A percentile compares a stretch with the other conserved stretches of the same genome.
Conservation (phyloP, 2,888 invertebrate species). For the Eilema depressum region DNA sequence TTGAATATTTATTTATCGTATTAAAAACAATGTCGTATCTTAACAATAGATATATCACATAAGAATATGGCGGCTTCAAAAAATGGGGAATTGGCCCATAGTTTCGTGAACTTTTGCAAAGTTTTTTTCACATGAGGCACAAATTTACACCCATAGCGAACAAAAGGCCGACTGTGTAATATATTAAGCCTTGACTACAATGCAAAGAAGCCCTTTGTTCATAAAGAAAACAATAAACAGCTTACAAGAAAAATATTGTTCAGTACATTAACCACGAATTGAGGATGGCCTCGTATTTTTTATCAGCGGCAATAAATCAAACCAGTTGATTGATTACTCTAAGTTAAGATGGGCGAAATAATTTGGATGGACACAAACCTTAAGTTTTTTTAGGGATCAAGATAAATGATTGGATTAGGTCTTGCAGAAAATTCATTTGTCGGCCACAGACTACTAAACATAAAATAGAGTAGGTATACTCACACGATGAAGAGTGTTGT, state of each 20-base stretch:
- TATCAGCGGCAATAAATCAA: constrained; percentile 14
- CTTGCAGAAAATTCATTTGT: constrained; percentile 20
- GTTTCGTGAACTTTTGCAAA: no score
- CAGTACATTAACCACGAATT: neutral
- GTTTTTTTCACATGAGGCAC: no score
- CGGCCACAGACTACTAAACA: neutral
- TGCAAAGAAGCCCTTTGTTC: neutral
- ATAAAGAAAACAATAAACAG: neutral
- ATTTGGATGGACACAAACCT: constrained; percentile 35
- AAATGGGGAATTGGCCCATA: no score
- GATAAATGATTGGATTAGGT: constrained; percentile 32
- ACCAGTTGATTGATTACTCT: constrained; percentile 40
- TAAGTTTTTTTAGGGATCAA: constrained; percentile 30
- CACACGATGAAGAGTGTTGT: neutral
- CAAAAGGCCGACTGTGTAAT: neutral
- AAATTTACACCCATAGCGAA: neutral
- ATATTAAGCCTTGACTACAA: neutral
- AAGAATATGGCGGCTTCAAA: no score
- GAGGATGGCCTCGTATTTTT: constrained; percentile 10
- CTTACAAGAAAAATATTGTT: neutral
- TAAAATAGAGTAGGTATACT: neutral
- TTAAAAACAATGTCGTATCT: no score
- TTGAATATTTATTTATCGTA: no score
- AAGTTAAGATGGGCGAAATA: constrained; percentile 26
- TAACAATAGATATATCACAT: no score